Evolutionary conservation across 2,113 vertebrate species (phyloP), one percentile per base, ranked within the genome.

Genomic region (Galbula dea): DNA sequence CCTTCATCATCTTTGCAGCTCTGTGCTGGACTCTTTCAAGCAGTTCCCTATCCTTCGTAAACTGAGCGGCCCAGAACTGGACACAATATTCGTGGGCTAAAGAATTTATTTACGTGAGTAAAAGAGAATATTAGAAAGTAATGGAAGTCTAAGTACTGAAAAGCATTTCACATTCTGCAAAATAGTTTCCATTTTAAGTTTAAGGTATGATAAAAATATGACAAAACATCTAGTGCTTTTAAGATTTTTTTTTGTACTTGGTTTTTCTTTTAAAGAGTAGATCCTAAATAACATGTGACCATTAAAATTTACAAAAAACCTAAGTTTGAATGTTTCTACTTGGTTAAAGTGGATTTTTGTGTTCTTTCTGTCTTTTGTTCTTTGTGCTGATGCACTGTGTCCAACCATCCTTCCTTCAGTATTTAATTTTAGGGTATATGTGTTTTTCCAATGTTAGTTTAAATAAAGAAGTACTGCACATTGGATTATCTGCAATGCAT

Each of bases 261-360:
- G 22, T 63, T 80, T 67, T 84, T 86, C 24, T 94, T 90, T 71
- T 72, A n/a, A 68, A 73, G 55, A 88, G 36, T 91, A 96, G 85
- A n/a, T 80, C 61, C 68, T 78, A 95, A 95, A 69, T 95, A 97
- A 88, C 67, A 89, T 3, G 0, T 90, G 85, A 81, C 63, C 59
- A 83, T 95, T 96, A 93, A 96, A 94, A 93, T 94, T 93, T 61
- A 63, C 54, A 93, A 88, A 78, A 96, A 97, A 94, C 89, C 77
- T 79, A 66, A 90, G 94, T 96, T 94, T 89, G 63, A 89, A 97
- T 95, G 55, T 98, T 95, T 96, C 93, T 97, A 87, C 95, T 97
- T 95, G 91, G 96, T 97, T 97, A 94, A 97, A 97, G 97, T 98
- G 98, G 98, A 98, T 98, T 98, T 98, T 98, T 98, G 98, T 98